phyloP scores from a whole-genome alignment of 2,888 invertebrate species.

The Drosophila gaucha region DNA sequence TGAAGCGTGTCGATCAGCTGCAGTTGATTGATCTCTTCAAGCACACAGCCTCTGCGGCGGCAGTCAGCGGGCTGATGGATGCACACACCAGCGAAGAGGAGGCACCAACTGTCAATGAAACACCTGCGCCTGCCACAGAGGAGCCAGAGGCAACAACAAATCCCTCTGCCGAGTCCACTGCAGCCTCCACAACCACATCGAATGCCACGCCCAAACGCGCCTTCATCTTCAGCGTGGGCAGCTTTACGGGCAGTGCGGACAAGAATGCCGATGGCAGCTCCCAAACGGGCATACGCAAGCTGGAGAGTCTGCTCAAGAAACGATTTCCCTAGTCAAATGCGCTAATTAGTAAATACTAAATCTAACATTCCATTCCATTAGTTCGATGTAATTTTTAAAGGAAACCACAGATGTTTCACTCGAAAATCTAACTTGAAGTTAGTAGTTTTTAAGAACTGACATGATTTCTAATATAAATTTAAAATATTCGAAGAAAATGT shows the following conservation, averaged over 20 bases:
- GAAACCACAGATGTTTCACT: neutral
- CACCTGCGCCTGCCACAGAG: conserved; percentile 8
- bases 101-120: conserved; percentile 10
- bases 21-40: conserved; percentile 87
- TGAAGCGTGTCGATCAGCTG: conserved; percentile 87
- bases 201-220: conserved; percentile 81
- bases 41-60: conserved; percentile 82
- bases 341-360: conserved; percentile 14
- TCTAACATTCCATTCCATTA: conserved; percentile 64
- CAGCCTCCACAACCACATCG: conserved; percentile 41
- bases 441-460: conserved; percentile 1
- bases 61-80: conserved; percentile 63
- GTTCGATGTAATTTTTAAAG: conserved; percentile 14
- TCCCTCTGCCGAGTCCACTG: conserved; percentile 34
- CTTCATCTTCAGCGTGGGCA: conserved; percentile 82
- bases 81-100: conserved; percentile 50
- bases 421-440: neutral
- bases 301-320: conserved; percentile 87
- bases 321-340: conserved; percentile 82
- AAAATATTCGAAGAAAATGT: no score
- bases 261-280: conserved; percentile 72
- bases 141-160: conserved; percentile 32
- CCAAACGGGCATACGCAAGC: conserved; percentile 85
- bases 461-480: conserved; percentile 1
- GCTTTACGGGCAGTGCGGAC: conserved; percentile 80